phyloP scores from a whole-genome alignment of 35 echinoderm and acorn worm species.

The Amphiura filiformis region DNA sequence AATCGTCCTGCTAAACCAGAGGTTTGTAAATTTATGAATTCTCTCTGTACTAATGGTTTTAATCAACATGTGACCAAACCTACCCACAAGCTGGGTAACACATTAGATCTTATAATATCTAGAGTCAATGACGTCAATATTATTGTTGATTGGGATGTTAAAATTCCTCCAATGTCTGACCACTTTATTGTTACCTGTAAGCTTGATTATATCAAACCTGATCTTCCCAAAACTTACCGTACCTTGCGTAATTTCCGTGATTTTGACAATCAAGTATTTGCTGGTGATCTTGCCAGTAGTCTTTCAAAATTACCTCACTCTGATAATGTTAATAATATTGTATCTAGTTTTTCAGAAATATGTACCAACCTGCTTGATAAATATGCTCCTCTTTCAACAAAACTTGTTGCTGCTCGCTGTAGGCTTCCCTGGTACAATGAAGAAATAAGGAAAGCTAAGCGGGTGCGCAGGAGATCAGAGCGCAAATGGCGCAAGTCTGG shows the following conservation, averaged over 20 bases:
- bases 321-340: not conserved
- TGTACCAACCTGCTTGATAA: constrained; percentile 10
- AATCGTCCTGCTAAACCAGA: not conserved
- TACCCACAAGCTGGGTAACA: not conserved
- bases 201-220: too few species aligned
- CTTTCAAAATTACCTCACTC: not conserved
- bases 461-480: not conserved
- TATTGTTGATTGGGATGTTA: not conserved
- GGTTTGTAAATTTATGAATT: not conserved
- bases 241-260: not conserved
- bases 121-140: not conserved
- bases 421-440: constrained; percentile 25
- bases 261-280: not conserved
- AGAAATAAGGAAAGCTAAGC: not conserved
- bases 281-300: not conserved
- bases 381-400: constrained; percentile 6
- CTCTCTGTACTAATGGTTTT: not conserved
- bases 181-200: not conserved
- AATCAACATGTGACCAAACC: not conserved
- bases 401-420: not conserved
- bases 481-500: constrained; percentile 31
- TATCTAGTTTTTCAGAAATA: not conserved
- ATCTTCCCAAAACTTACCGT: not conserved
- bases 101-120: not conserved
- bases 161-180: not conserved